These are phyloP conservation scores for Pachypanchax playfairii DNA, from an alignment of 2,113 vertebrate species.

Conservation along the genomic window DNA sequence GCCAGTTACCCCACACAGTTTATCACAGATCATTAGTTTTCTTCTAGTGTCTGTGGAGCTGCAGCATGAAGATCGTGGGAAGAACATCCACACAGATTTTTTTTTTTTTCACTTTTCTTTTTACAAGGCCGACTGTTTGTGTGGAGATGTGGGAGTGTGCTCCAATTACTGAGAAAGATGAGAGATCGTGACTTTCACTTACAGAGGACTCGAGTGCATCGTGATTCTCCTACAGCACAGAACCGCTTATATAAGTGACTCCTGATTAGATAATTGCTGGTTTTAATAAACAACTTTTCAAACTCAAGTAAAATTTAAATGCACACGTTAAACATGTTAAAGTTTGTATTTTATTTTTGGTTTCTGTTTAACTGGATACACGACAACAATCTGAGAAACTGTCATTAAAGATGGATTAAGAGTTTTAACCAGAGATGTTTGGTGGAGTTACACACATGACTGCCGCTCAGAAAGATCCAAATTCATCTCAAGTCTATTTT, in stretches of 20 bases:
- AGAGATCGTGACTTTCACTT: constrained; percentile 25
- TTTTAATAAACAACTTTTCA: no score
- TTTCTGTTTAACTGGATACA: neutral
- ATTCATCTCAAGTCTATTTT: no score
- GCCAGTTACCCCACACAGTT: constrained; percentile 10
- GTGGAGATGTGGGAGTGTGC: constrained; percentile 28
- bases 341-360: neutral
- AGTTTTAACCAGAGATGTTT: neutral
- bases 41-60: constrained; percentile 12
- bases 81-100: constrained; percentile 9
- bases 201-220: constrained; percentile 11
- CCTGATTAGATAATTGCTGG: constrained; percentile 5
- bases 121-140: constrained; percentile 9
- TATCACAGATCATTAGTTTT: constrained; percentile 37
- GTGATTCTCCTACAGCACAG: constrained; percentile 10
- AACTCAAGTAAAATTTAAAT: no score
- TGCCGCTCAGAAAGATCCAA: no score
- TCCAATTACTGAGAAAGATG: constrained; percentile 5
- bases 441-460: no score
- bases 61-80: constrained; percentile 41
- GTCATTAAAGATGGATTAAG: neutral
- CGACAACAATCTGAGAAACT: neutral
- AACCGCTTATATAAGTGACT: constrained; percentile 12
- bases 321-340: no score
- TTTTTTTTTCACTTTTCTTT: neutral